Evolutionary conservation across 1,140 invertebrate genomes (phyloP).

Genomic region (Ectropis grisescens): DNA sequence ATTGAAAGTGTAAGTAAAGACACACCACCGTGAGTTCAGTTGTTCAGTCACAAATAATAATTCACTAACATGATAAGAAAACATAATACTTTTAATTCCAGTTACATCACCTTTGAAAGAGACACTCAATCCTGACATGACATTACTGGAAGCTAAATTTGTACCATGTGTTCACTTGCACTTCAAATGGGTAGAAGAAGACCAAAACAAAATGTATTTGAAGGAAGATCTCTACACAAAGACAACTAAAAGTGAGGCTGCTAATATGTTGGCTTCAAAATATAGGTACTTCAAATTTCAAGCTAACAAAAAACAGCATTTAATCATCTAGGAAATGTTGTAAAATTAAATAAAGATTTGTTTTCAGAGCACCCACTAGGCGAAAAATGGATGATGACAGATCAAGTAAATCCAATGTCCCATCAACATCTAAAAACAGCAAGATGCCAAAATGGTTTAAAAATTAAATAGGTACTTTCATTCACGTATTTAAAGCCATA

Average conservation of each 20-base stretch:
- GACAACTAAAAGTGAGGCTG: slow-evolving; percentile 46
- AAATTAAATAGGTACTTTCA: slow-evolving; percentile 6
- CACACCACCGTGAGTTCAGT: too few relatives aligned
- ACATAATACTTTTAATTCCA: too few relatives aligned
- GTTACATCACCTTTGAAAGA: slow-evolving; percentile 83
- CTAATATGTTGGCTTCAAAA: slow-evolving; percentile 53
- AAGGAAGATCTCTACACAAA: slow-evolving; percentile 46
- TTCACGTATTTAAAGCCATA: too few relatives aligned
- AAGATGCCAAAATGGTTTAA: slow-evolving; percentile 59
- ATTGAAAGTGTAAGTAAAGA: too few relatives aligned
- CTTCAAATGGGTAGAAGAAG: slow-evolving; percentile 68
- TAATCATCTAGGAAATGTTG: neutral
- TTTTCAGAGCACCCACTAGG: slow-evolving; percentile 37
- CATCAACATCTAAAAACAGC: slow-evolving; percentile 33
- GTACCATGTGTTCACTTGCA: slow-evolving; percentile 83
- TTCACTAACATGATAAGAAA: too few relatives aligned
- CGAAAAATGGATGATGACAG: slow-evolving; percentile 37
- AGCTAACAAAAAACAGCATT: too few relatives aligned
- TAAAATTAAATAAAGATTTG: too few relatives aligned
- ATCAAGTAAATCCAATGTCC: slow-evolving; percentile 7
- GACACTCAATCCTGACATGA: slow-evolving; percentile 69
- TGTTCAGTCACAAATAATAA: too few relatives aligned
- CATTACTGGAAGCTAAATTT: slow-evolving; percentile 77
- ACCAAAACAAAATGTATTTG: slow-evolving; percentile 27
- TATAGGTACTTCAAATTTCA: slow-evolving; percentile 42